phyloP scores from a whole-genome alignment of 2,888 invertebrate genomes.

The Deroplatys truncata region DNA sequence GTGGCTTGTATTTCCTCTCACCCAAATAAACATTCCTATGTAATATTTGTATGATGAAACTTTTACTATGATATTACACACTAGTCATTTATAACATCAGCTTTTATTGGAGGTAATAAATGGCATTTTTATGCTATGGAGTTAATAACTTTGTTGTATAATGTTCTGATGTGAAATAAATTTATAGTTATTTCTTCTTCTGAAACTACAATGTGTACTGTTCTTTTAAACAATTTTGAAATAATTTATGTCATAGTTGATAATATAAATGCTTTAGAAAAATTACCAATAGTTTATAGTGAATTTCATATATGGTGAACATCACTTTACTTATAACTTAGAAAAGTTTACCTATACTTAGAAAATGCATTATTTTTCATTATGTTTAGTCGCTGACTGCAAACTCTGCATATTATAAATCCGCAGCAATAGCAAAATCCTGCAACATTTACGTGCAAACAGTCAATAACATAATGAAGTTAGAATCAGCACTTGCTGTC shows the following conservation, averaged over 20 bases:
- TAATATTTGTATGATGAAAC: not conserved
- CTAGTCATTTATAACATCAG: conserved; percentile 6
- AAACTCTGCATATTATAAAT: no score
- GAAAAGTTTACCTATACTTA: no score
- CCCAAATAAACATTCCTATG: not conserved
- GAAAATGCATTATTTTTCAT: no score
- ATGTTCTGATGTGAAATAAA: conserved; percentile 25
- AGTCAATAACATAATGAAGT: no score
- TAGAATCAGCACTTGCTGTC: no score
- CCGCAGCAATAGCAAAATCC: no score
- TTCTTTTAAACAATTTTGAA: not conserved
- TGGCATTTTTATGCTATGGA: not conserved
- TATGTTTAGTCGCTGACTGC: no score
- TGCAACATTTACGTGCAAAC: no score
- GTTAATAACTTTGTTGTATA: conserved; percentile 15
- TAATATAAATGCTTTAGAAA: not conserved
- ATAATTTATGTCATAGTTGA: not conserved
- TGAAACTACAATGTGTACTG: not conserved
- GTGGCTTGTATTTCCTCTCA: not conserved
- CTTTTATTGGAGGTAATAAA: not conserved
- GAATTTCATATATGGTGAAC: no score
- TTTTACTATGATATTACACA: conserved; percentile 1
- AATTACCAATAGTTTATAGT: no score
- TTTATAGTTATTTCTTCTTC: conserved; percentile 25
- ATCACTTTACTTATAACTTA: no score